Evolutionary conservation across 92 coral and sea anemone species (phyloP), one percentile per base, ranked within the genome.

Genomic region (Siderastrea siderea): DNA sequence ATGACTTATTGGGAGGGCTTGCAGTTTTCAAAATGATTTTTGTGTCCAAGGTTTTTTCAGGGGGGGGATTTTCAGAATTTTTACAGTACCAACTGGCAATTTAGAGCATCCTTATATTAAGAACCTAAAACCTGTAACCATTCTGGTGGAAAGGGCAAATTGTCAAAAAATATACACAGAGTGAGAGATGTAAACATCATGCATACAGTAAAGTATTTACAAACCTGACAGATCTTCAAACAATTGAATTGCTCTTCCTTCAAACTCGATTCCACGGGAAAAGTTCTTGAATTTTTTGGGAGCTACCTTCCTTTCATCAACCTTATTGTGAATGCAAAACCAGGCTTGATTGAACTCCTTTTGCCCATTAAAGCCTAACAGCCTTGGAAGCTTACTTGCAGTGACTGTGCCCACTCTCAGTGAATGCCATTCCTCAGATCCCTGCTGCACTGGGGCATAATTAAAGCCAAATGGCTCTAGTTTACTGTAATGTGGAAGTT

Each of bases 401-500:
- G 90, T 77, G 48, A 86, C 70, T 46, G 45, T 86, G n/a, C 90
- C 90, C 55, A 86, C 77, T 69, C 90, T 54, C 50, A 86, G 77
- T 3, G 84, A 13, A 77, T 77, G 84, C 90, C 90, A 86, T 65
- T 86, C 84, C 51, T 61, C 71, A 50, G 86, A 79, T 68, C 90
- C 90, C 84, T 87, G 90, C 62, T 68, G 12, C 58, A 80, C 84
- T 6, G 78, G 84, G 78, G 73, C 79, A 87, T 78, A 87, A 74
- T 87, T 87, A 66, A 77, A 69, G 53, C 90, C 90, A 87, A 85
- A 55, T 72, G 90, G 90, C 59, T 78, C 85, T 58, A 87, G 70
- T 71, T 71, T 68, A 51, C 38, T 78, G 80, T 87, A 87, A 49
- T 7, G 55, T 12, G 90, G 90, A 79, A 69, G 86, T 79, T 70